phyloP scores from a whole-genome alignment of 2,888 invertebrate genomes.

The Gisinianus flammeolus region DNA sequence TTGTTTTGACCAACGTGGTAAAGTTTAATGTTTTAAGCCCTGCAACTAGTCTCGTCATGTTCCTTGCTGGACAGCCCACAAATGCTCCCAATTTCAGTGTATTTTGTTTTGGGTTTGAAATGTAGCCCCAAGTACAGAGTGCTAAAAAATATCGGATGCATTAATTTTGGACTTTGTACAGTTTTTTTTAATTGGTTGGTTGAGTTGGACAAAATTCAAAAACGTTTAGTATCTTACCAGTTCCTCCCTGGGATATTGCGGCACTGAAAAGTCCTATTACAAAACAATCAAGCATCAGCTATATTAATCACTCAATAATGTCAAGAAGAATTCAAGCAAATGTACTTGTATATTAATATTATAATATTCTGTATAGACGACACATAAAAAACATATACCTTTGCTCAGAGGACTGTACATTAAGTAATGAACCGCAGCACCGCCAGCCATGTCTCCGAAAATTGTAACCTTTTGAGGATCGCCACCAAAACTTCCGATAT shows the following conservation, averaged over 20 bases:
- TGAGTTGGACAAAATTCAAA: too few species aligned
- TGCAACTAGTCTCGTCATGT: constrained; percentile 11
- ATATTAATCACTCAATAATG: too few species aligned
- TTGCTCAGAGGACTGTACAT: constrained; percentile 40
- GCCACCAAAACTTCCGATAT: constrained; percentile 84
- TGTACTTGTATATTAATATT: too few species aligned
- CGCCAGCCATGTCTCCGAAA: constrained; percentile 41
- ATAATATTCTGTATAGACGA: too few species aligned
- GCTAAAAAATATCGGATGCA: neutral
- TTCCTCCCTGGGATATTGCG: constrained; percentile 51
- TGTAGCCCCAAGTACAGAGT: constrained; percentile 32
- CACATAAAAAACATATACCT: constrained; percentile 16
- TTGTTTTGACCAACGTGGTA: neutral
- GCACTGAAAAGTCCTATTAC: constrained; percentile 48
- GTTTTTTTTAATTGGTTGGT: neutral
- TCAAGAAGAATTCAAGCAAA: too few species aligned
- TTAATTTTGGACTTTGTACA: neutral
- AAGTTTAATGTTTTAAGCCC: constrained; percentile 13
- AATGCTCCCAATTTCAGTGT: neutral
- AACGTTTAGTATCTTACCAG: too few species aligned
- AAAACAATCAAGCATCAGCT: too few species aligned
- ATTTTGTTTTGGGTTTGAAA: constrained; percentile 7
- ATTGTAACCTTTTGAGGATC: constrained; percentile 71
- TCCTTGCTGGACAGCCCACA: neutral
- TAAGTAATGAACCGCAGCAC: constrained; percentile 25